Evolutionary conservation across 1,140 invertebrate genomes (phyloP).

Genomic region (Drosophila oshimai): DNA sequence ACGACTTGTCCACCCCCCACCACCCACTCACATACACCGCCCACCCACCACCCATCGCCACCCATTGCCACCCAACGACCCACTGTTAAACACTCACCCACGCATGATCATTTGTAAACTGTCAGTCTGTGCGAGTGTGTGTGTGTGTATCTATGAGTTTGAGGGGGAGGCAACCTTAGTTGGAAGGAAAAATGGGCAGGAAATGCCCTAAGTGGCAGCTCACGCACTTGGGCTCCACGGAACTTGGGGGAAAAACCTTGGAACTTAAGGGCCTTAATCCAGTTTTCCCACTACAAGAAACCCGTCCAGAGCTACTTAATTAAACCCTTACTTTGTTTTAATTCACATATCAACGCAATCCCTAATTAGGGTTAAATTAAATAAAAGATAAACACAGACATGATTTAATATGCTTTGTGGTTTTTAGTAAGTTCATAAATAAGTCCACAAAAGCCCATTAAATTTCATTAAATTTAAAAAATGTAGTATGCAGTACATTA

Average conservation of each 20-base stretch:
- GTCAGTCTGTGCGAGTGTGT: conserved; percentile 43
- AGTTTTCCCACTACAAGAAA: background rate
- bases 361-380: background rate
- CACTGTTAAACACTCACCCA: conserved; percentile 13
- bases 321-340: background rate
- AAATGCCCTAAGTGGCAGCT: conserved; percentile 57
- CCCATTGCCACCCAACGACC: background rate
- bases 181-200: conserved; percentile 32
- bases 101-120: conserved; percentile 75
- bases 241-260: background rate
- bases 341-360: background rate
- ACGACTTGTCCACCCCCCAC: conserved; percentile 10
- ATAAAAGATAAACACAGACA: background rate
- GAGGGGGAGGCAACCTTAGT: background rate
- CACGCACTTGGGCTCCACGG: conserved; percentile 47
- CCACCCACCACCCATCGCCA: background rate
- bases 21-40: background rate
- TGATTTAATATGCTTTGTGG: background rate
- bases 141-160: background rate
- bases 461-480: background rate
- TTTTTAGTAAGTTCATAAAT: background rate
- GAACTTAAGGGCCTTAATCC: background rate
- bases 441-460: too few species aligned
- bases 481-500: background rate
- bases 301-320: background rate